Percentiles rank a stretch among this genome's conserved stretches.
phyloP scores from a whole-genome alignment of 2,113 vertebrate genomes.

The Glareola pratincola region DNA sequence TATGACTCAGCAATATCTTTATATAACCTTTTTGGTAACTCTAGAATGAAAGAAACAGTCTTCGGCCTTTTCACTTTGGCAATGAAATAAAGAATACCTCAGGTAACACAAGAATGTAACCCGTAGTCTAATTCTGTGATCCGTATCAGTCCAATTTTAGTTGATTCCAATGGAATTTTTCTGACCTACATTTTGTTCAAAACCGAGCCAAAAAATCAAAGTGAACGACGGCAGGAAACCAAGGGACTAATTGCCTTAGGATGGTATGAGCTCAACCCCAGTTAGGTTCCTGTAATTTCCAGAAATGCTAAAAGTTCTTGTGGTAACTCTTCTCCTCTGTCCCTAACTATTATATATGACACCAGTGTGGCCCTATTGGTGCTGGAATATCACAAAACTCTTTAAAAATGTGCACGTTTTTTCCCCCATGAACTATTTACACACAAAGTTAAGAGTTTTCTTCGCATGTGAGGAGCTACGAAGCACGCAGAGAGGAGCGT shows the following conservation, averaged over 20 bases:
- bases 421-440: background rate
- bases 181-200: background rate
- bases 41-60: background rate
- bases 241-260: background rate
- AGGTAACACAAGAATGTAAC: background rate
- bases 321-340: background rate
- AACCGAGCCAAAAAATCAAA: background rate
- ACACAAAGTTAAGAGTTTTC: background rate
- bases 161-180: background rate
- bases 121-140: background rate
- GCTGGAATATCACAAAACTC: background rate
- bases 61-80: background rate
- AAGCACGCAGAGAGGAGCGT: rapidly evolving
- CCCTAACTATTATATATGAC: background rate
- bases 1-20: conserved; percentile 33
- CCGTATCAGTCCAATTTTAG: background rate
- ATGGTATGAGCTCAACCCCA: background rate
- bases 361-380: rapidly evolving
- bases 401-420: background rate
- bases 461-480: rapidly evolving
- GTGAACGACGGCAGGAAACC: background rate
- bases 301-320: background rate
- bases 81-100: conserved; percentile 14
- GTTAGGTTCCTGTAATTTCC: background rate
- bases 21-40: background rate